Conservation (phyloP, 2,888 invertebrate genomes). For the Lepidochitona cinerea region DNA sequence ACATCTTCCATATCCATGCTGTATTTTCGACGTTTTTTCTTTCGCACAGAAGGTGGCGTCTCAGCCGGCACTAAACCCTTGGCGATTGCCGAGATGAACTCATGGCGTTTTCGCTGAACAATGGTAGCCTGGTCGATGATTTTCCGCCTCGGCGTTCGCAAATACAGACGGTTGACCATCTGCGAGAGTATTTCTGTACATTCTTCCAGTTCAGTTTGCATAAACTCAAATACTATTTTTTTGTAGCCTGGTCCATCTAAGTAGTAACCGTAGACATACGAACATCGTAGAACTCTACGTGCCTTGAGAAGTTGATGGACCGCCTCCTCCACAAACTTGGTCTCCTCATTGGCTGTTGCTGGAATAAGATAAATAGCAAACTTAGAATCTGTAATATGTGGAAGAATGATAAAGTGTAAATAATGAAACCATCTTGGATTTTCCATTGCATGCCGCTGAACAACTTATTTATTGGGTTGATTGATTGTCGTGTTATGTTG, state of each 20-base stretch:
- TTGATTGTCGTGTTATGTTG: too few species aligned
- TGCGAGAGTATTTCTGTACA: conserved; percentile 78
- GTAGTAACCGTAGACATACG: conserved; percentile 80
- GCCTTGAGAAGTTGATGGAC: conserved; percentile 77
- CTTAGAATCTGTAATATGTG: too few species aligned
- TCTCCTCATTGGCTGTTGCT: conserved; percentile 66
- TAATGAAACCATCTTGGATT: too few species aligned
- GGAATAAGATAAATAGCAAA: neutral
- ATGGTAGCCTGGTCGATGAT: conserved; percentile 77
- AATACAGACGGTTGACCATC: conserved; percentile 78
- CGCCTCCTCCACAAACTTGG: conserved; percentile 78
- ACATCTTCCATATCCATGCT: conserved; percentile 67
- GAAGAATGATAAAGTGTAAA: too few species aligned
- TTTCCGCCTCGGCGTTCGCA: conserved; percentile 76
- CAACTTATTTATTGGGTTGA: too few species aligned
- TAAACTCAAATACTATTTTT: conserved; percentile 79
- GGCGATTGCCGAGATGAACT: conserved; percentile 77
- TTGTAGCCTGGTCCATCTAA: conserved; percentile 78
- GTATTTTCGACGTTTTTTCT: conserved; percentile 62
- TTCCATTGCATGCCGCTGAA: too few species aligned
- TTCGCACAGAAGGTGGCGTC: conserved; percentile 77
- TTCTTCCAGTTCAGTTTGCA: conserved; percentile 81
- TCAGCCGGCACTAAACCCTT: conserved; percentile 74
- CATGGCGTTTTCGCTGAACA: conserved; percentile 77
- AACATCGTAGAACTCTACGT: conserved; percentile 77